Base-by-base conservation (phyloP, 2,888 invertebrate genomes). In the Acanthoscelides obtectus region DNA sequence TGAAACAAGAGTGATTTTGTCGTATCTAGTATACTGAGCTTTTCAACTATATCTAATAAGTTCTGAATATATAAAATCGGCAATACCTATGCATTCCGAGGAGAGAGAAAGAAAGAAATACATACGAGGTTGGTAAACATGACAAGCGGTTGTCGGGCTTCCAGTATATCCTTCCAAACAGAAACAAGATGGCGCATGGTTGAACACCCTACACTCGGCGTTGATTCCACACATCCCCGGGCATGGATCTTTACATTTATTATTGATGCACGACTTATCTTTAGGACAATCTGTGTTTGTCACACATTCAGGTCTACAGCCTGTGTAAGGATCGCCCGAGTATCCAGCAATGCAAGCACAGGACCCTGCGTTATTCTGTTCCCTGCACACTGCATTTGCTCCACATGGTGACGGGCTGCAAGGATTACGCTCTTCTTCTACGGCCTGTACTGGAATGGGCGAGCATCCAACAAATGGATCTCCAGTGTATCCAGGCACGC, bases 331-430 rank as follows among this genome's bases (percentile, higher is more conserved):
- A 86, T 96, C 95, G 64, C 96, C 96, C 78, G 91, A 92, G 84
- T 94, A 95, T 82, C 93, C 94, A 17, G 92, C 90, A 71, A 93
- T 85, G 82, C 96, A 96, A 19, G 90, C 89, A 82, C 96, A 96
- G 20, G 95, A 92, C 69, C 94, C 95, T 20, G 93, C 94, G 45
- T 92, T 92, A 83, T 93, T 93, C 78, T 91, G 89, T 85, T 94
- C 94, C 81, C 91, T 93, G 81, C 96, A 97, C 72, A 93, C 81
- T 17, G 96, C 91, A 84, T 96, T 96, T 17, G 93, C 91, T 27
- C 96, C 96, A 82, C 96, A 96, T 1, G 95, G 95, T 45, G 93
- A 94, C 63, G 94, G 94, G 83, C 93, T 92, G 83, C 96, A 96
- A 20, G 95, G 95, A 81, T 91, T 90, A 64, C 87, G 91, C 77